Evolutionary conservation across 2,113 vertebrate genomes (phyloP).

Genomic region (Sylvietta virens): DNA sequence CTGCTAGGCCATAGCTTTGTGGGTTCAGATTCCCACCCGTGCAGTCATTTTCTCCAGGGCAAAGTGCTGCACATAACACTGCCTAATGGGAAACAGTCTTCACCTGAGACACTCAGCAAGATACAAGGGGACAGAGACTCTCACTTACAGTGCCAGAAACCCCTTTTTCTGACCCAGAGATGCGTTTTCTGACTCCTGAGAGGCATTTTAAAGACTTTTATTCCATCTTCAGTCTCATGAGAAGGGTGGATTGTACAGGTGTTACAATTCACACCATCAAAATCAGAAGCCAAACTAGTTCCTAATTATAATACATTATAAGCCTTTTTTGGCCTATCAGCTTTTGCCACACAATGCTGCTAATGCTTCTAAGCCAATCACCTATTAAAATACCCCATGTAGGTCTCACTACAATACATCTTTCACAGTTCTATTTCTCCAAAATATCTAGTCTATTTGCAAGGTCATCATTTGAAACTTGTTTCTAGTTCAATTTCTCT

Average conservation of each 20-base stretch:
- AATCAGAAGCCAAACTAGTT: background rate
- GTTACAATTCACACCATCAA: background rate
- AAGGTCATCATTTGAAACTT: background rate
- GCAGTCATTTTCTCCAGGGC: background rate
- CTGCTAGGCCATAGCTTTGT: background rate
- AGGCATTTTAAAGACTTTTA: background rate
- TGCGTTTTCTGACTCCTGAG: background rate
- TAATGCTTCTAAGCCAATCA: background rate
- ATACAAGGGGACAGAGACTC: background rate
- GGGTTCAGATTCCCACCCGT: background rate
- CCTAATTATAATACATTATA: background rate
- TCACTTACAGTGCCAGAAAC: background rate
- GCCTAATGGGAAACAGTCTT: background rate
- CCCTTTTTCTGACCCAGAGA: background rate
- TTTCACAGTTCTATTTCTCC: background rate
- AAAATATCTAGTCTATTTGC: background rate
- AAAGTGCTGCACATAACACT: background rate
- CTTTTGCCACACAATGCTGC: background rate
- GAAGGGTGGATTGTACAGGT: background rate
- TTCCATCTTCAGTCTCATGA: background rate
- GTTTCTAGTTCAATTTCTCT: background rate
- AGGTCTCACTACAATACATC: background rate
- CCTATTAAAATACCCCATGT: background rate
- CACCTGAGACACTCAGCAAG: background rate
- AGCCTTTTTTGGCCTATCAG: background rate